Base-by-base conservation (phyloP, 2,113 vertebrate genomes). In the Ailurus styani region DNA sequence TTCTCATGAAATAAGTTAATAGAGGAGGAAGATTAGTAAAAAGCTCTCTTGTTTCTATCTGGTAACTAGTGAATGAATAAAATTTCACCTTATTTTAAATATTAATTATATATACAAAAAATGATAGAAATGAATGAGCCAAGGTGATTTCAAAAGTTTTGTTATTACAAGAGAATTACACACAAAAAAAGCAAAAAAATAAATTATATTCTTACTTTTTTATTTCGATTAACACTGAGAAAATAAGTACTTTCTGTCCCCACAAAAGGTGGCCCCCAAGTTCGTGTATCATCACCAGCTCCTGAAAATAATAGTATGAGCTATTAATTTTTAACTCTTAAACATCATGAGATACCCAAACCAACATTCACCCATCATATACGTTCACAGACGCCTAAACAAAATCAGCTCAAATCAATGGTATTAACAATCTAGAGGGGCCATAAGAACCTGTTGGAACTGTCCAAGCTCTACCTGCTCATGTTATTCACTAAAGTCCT, bases 211-310 rank as follows among this genome's bases (percentile, higher is more conserved):
- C 91, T 98, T 99, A 99, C 99, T 98, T 99, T 99, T 97, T 99
- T 99, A 98, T 99, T 99, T 90, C 99, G 98, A 97, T 99, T 99
- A 97, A 99, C 98, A 95, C 99, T 99, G 77, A 99, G 99, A 99
- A 99, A 99, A 97, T 99, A 99, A 96, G 98, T 94, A 96, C 99
- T 99, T 98, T 99, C 99, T 85, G 97, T 98, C 47, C 98, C 99
- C 37, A 99, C 97, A 95, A 99, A 99, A 45, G 99, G 99, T 90
- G 99, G 99, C 8, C 99, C 99, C 99, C 99, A 99, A 11, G 98
- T 98, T 98, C 99, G 99, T 90, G 99, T 99, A 93, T 99, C 99
- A 98, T 99, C 99, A 29, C 99, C 99, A 57, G 95, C 37, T 97
- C 99, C 99, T 99, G 96, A 81, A 99, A 99, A 89, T 97, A 96